These are phyloP conservation scores for Gadopsis bispinosus DNA, from an alignment of 2,797 vertebrate genomes.

Conservation along the genomic window DNA sequence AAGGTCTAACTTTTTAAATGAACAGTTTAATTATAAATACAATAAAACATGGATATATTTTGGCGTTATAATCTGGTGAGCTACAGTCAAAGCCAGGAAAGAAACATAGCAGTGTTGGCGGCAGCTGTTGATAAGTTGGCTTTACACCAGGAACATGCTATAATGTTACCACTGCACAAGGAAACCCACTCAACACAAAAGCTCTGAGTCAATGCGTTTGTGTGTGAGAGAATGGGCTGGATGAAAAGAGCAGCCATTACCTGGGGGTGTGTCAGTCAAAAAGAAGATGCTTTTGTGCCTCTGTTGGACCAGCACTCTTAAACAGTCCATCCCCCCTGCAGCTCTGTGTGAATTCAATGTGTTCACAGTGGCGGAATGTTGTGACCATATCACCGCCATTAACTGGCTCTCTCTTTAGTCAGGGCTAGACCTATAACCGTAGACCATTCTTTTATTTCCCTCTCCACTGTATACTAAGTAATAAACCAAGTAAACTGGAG, in stretches of 20 bases:
- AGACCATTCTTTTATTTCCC: conserved; percentile 9
- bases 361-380: conserved; percentile 67
- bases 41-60: background rate
- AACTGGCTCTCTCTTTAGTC: conserved; percentile 50
- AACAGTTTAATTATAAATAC: background rate
- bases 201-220: background rate
- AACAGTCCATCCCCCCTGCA: background rate
- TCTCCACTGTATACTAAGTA: background rate
- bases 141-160: background rate
- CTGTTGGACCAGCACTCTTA: conserved; percentile 54
- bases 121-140: background rate
- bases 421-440: background rate
- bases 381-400: conserved; percentile 24
- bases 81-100: background rate
- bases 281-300: conserved; percentile 19
- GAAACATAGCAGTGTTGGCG: background rate
- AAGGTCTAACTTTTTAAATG: background rate
- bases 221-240: background rate
- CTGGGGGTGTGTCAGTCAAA: conserved; percentile 21
- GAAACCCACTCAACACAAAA: background rate
- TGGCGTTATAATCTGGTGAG: background rate
- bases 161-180: background rate
- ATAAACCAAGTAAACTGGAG: conserved; percentile 3
- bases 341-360: conserved; percentile 61
- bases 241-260: conserved; percentile 25